Percentiles rank a stretch among this genome's conserved stretches.
Evolutionary conservation across 2,888 invertebrate species (phyloP).

Genomic region (Neoascia interrupta): DNA sequence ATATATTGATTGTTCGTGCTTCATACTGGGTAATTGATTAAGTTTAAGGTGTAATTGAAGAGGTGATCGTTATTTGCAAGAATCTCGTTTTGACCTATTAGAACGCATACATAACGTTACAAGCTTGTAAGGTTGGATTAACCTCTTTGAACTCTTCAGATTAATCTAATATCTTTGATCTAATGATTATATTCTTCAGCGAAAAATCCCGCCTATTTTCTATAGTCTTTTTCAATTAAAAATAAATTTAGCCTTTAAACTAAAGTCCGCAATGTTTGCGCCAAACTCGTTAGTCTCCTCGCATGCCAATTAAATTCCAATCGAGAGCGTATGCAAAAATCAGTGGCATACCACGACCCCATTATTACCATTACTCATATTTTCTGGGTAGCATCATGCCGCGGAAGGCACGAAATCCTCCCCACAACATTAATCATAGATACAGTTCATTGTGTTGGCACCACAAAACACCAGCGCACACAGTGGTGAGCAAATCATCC

Average conservation of each 20-base stretch:
- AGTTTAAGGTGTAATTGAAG: slow-evolving; percentile 2
- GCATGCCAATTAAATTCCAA: slow-evolving; percentile 63
- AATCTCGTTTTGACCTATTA: no score
- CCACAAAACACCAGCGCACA: slow-evolving; percentile 9
- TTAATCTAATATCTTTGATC: no score
- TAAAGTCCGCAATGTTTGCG: no score
- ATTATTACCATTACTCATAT: slow-evolving; percentile 50
- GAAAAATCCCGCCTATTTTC: no score
- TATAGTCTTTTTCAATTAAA: no score
- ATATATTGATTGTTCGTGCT: slow-evolving; percentile 35
- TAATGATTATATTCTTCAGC: no score
- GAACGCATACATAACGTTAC: no score
- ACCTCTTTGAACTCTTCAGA: no score
- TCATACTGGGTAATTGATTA: slow-evolving; percentile 48
- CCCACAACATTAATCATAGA: slow-evolving; percentile 61
- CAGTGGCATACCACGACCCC: slow-evolving; percentile 50
- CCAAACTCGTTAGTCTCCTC: no score
- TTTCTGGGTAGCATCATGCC: slow-evolving; percentile 11
- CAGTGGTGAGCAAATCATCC: slow-evolving; percentile 39
- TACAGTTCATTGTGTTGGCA: slow-evolving; percentile 37
- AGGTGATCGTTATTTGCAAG: background rate
- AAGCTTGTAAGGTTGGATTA: no score
- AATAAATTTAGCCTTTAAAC: no score
- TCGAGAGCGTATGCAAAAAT: slow-evolving; percentile 55
- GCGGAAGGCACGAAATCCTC: slow-evolving; percentile 33